Conservation (phyloP, 2,113 vertebrate species). For the Agelaius phoeniceus region DNA sequence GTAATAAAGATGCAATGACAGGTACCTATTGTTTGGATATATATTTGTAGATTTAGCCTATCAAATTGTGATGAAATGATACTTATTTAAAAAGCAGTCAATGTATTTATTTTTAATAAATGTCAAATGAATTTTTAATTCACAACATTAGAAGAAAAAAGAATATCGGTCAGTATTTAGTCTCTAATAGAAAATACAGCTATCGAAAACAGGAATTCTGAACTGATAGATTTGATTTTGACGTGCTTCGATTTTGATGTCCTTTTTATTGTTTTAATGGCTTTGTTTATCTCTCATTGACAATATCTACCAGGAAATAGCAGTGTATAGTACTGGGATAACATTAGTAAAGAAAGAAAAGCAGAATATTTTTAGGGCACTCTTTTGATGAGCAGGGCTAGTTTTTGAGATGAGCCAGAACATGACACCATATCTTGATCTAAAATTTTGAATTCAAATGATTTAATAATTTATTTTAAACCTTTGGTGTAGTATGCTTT, state of each 20-base stretch:
- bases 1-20: constrained; percentile 29
- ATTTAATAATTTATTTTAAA: neutral
- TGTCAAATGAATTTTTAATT: neutral
- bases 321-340: neutral
- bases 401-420: neutral
- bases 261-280: neutral
- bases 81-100: neutral
- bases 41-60: neutral
- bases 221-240: neutral
- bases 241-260: neutral
- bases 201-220: neutral
- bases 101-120: neutral
- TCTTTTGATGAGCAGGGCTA: neutral
- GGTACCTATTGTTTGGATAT: constrained; percentile 6
- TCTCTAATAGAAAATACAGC: neutral
- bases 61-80: neutral
- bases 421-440: neutral
- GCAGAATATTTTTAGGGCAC: neutral
- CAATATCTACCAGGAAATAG: neutral
- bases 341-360: neutral
- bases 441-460: neutral
- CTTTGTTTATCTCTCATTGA: neutral
- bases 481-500: neutral
- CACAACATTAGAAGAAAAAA: neutral
- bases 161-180: neutral